These are phyloP conservation scores for Agrypnus murinus DNA, from an alignment of 2,888 invertebrate species.

Conservation along the genomic window DNA sequence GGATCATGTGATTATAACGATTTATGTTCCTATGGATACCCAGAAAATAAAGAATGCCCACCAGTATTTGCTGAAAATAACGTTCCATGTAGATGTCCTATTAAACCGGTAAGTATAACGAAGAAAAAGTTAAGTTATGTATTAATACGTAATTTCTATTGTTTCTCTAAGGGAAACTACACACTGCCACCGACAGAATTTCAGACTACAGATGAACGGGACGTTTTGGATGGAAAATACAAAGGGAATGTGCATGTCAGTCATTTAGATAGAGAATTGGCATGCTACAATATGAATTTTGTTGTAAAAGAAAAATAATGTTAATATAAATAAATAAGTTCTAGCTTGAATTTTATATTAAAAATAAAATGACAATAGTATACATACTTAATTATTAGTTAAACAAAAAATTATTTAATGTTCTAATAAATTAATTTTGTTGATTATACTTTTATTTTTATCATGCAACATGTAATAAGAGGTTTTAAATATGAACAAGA, in stretches of 20 bases:
- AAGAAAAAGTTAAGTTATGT: constrained; percentile 17
- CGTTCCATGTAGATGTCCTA: constrained; percentile 62
- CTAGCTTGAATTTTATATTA: no score
- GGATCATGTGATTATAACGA: constrained; percentile 60
- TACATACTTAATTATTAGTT: no score
- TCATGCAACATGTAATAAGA: no score
- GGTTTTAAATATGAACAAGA: no score
- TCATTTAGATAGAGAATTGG: constrained; percentile 46
- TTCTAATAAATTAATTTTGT: not conserved
- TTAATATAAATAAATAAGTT: constrained; percentile 7
- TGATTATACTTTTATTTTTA: no score
- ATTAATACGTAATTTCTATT: constrained; percentile 16
- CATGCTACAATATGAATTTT: constrained; percentile 57
- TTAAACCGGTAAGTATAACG: constrained; percentile 50
- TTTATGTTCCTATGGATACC: constrained; percentile 57
- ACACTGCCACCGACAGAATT: constrained; percentile 54
- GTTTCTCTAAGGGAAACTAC: constrained; percentile 60
- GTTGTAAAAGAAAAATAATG: constrained; percentile 30
- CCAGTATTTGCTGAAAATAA: constrained; percentile 53
- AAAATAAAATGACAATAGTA: no score
- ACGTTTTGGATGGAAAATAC: constrained; percentile 55
- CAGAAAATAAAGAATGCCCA: constrained; percentile 56
- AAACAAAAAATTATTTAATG: not conserved
- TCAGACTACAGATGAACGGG: constrained; percentile 43
- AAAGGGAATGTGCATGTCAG: constrained; percentile 52